Percentiles rank a stretch among this genome's conserved stretches.
Evolutionary conservation across 1,140 invertebrate genomes (phyloP).

Genomic region (Choristoneura fumiferana): DNA sequence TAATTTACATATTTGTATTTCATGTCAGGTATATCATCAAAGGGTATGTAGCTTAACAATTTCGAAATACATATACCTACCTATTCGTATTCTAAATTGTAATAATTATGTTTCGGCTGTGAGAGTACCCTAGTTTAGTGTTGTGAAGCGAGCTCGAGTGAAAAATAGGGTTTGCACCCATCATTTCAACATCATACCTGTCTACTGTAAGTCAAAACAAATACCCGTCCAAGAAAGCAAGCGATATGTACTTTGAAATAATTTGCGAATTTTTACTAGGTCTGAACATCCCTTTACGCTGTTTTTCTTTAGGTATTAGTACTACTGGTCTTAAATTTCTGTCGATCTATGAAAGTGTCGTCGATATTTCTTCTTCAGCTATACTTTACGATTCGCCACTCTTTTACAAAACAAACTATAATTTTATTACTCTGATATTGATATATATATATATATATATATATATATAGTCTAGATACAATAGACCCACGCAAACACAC

Average conservation of each 20-base stretch:
- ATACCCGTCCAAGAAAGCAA: constrained; percentile 7
- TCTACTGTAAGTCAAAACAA: constrained; percentile 8
- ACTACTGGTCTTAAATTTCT: not conserved
- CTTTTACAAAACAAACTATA: not conserved
- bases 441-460: no score
- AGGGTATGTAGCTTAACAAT: constrained; percentile 25
- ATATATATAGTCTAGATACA: not conserved
- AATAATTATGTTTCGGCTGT: constrained; percentile 56
- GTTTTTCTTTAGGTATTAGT: constrained; percentile 1
- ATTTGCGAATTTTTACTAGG: constrained; percentile 8
- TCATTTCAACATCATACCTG: constrained; percentile 14
- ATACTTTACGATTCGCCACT: not conserved
- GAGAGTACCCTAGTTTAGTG: constrained; percentile 53
- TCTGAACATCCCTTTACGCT: not conserved
- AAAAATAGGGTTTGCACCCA: not conserved
- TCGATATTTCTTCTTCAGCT: not conserved
- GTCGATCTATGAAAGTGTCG: not conserved
- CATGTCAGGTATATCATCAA: constrained; percentile 1
- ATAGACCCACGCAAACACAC: constrained; percentile 1
- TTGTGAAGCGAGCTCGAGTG: constrained; percentile 13
- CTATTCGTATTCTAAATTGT: constrained; percentile 40
- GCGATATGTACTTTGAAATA: constrained; percentile 1
- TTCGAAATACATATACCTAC: constrained; percentile 31
- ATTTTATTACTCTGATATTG: not conserved
- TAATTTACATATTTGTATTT: constrained; percentile 16